Percentiles rank a stretch among this genome's conserved stretches.
These are phyloP conservation scores for Scomber colias DNA, from an alignment of 2,113 vertebrate species.

Conservation along the genomic window DNA sequence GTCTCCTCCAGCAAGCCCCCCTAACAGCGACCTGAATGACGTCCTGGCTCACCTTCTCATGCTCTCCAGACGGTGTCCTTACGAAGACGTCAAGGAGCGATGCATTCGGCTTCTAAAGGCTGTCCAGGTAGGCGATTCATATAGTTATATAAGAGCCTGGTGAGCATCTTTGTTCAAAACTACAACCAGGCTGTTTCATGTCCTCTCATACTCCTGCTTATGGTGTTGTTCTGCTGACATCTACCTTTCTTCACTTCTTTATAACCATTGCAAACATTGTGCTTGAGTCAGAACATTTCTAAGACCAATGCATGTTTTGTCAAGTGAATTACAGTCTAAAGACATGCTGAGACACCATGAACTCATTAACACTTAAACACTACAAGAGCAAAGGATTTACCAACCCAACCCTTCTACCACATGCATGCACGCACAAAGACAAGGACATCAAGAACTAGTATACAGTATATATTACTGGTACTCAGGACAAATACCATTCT, in stretches of 20 bases:
- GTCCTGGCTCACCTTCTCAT: constrained; percentile 91
- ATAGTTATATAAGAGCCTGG: not conserved
- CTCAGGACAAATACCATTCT: too few relatives aligned
- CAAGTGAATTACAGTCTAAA: constrained; percentile 36
- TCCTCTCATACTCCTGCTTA: not conserved
- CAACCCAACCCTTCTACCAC: not conserved
- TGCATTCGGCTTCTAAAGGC: constrained; percentile 85
- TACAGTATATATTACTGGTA: not conserved
- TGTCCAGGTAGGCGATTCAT: constrained; percentile 88
- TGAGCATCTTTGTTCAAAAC: not conserved
- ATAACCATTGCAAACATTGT: constrained; percentile 64
- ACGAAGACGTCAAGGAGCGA: constrained; percentile 88
- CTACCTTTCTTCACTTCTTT: constrained; percentile 61
- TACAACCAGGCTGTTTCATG: not conserved
- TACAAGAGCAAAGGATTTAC: constrained; percentile 6
- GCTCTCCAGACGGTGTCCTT: constrained; percentile 94
- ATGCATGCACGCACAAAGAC: not conserved
- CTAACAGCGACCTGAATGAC: constrained; percentile 86
- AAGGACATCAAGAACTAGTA: not conserved
- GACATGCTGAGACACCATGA: constrained; percentile 15
- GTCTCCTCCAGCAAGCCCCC: constrained; percentile 38
- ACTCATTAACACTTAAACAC: constrained; percentile 25
- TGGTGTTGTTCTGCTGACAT: constrained; percentile 51
- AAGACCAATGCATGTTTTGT: constrained; percentile 16
- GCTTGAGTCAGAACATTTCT: constrained; percentile 8